A percentile compares a stretch with the other conserved stretches of the same genome.
Evolutionary conservation across 1,140 invertebrate species (phyloP).

Genomic region (Octopus sinensis): DNA sequence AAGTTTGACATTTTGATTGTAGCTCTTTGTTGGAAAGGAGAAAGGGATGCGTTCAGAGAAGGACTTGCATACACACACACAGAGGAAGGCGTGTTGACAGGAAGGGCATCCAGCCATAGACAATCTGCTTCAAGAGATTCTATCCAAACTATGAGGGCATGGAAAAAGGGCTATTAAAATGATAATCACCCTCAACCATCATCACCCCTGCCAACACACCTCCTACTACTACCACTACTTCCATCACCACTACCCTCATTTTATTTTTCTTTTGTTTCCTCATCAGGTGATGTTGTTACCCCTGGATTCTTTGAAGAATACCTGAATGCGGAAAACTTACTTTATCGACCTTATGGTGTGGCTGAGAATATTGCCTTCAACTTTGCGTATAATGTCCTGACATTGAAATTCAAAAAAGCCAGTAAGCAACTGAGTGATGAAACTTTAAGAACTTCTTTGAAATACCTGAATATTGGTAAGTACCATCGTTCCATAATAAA

Average conservation of each 20-base stretch:
- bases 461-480: constrained; percentile 74
- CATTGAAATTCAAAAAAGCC: constrained; percentile 82
- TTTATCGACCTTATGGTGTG: constrained; percentile 66
- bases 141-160: no score
- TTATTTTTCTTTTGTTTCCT: constrained; percentile 20
- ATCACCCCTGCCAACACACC: no score
- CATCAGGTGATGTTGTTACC: constrained; percentile 82
- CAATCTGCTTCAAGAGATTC: no score
- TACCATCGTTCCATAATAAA: not conserved
- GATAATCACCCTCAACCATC: no score
- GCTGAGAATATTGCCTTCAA: constrained; percentile 94
- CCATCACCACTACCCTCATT: not conserved
- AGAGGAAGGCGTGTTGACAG: no score
- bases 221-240: no score
- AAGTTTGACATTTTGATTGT: no score
- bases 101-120: no score
- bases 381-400: constrained; percentile 89
- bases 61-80: no score
- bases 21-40: no score
- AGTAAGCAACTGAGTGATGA: constrained; percentile 72
- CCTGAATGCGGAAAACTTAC: constrained; percentile 46
- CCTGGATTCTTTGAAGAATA: constrained; percentile 70
- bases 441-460: constrained; percentile 76
- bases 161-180: no score
- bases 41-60: no score